Conservation (phyloP, 2,888 invertebrate species). For the Digitonthophagus gazella region DNA sequence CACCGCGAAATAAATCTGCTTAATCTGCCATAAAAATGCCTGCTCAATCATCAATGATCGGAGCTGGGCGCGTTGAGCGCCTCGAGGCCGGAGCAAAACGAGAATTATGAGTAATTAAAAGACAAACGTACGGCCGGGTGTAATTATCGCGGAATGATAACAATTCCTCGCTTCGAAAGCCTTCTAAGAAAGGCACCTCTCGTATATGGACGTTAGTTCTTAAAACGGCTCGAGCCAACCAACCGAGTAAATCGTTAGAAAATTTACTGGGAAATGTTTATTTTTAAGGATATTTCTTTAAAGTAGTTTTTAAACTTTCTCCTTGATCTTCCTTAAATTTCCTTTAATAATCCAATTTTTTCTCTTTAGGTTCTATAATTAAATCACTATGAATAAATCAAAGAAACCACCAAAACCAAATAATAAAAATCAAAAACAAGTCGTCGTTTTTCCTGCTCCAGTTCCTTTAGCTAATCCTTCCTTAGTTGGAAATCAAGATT, state of each 20-base stretch:
- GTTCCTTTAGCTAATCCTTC: no score
- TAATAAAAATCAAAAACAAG: background rate
- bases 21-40: slow-evolving; percentile 28
- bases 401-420: background rate
- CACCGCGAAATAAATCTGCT: slow-evolving; percentile 23
- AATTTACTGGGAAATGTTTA: slow-evolving; percentile 10
- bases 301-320: background rate
- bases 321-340: no score
- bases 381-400: background rate
- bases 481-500: no score
- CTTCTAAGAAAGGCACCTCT: slow-evolving; percentile 38
- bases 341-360: background rate
- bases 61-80: slow-evolving; percentile 25
- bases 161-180: slow-evolving; percentile 46
- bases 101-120: slow-evolving; percentile 32
- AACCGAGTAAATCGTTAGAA: slow-evolving; percentile 4
- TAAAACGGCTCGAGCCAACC: slow-evolving; percentile 6
- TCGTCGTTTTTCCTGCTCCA: background rate
- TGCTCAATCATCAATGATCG: slow-evolving; percentile 29
- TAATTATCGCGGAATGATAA: slow-evolving; percentile 35
- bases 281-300: background rate
- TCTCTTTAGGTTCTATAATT: background rate
- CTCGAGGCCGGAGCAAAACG: slow-evolving; percentile 20
- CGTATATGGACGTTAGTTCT: slow-evolving; percentile 2
- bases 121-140: slow-evolving; percentile 30